Percentiles rank a stretch among this genome's conserved stretches.
Conservation (phyloP, 2,888 invertebrate species). For the Aphidoletes aphidimyza region DNA sequence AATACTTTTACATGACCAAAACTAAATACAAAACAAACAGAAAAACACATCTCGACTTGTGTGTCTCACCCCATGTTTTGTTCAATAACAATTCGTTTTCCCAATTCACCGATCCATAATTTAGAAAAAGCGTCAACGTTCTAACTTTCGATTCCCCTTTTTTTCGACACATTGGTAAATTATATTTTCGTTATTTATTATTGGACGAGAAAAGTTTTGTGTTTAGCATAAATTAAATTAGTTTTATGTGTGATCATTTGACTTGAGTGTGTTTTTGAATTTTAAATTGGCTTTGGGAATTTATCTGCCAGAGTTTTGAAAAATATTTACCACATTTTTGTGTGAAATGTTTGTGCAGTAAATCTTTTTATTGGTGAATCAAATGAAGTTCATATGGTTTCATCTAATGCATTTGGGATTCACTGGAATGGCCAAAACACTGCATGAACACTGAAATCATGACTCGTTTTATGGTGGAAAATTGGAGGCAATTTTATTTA, state of each 20-base stretch:
- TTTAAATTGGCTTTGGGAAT: constrained; percentile 36
- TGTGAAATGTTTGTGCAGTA: background rate
- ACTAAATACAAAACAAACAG: no score
- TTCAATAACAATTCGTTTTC: background rate
- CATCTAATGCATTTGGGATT: background rate
- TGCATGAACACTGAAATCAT: background rate
- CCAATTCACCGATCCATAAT: constrained; percentile 43
- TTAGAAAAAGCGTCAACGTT: background rate
- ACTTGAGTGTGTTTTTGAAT: constrained; percentile 28
- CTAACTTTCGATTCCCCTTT: background rate
- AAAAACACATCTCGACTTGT: background rate
- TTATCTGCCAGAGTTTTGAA: background rate
- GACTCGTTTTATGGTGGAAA: background rate
- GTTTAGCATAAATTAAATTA: constrained; percentile 27
- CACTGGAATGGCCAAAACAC: background rate
- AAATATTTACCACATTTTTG: background rate
- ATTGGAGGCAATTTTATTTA: background rate
- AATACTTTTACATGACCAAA: background rate
- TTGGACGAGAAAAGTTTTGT: constrained; percentile 22
- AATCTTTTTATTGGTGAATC: background rate
- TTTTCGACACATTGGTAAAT: constrained; percentile 15
- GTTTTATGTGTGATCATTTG: constrained; percentile 29
- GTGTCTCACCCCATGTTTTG: background rate
- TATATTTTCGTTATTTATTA: constrained; percentile 43
- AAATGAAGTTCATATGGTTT: background rate